Base-by-base conservation (phyloP, 2,113 vertebrate genomes). In the Bothrops jararaca region DNA sequence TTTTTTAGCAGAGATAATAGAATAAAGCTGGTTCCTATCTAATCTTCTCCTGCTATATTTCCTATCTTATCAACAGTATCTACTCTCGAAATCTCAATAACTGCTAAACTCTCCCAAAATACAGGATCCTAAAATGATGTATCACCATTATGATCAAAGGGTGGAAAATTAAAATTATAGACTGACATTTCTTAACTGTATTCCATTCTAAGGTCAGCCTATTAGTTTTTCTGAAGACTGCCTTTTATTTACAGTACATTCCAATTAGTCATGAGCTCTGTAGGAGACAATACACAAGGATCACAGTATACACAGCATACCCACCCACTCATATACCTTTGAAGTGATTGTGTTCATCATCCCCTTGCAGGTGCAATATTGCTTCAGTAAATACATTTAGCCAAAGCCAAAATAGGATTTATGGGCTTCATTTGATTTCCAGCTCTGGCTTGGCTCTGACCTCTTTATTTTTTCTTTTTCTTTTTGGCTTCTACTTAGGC, bases 391-490 rank as follows among this genome's bases (percentile, higher is more conserved):
- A n/a, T 89, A 60, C 4, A 92, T 58, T 24, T 86, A 86, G 20
- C 74, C 24, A 24, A 92, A 85, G 4, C 80, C 34, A 60, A 90
- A 90, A 60, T 60, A 48, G 13, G 74, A 92, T 92, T 90, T 86
- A 90, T 92, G 74, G 20, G 7, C 60, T 90, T 90, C 54, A 54
- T 88, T 88, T 88, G 23, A 60, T 86, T 90, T 22, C 39, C 18
- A 58, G 88, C 13, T 89, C 45, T 52, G 54, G 13, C 60, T 42
- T 48, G 13, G 54, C 45, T 26, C 3, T 86, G 54, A 52, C 22
- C 45, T 89, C 74, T 45, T 52, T 45, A 18, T 29, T 18, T 6
- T 45, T 24, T 23, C 22, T 50, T 42, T 24, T 20, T 45, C 45
- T 45, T 52, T 24, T 39, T 52, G 57, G 3, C 69, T 52, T 89